Evolutionary conservation across 2,113 vertebrate species (phyloP), one percentile per base, ranked within the genome.

Genomic region (Patagioenas fasciata): DNA sequence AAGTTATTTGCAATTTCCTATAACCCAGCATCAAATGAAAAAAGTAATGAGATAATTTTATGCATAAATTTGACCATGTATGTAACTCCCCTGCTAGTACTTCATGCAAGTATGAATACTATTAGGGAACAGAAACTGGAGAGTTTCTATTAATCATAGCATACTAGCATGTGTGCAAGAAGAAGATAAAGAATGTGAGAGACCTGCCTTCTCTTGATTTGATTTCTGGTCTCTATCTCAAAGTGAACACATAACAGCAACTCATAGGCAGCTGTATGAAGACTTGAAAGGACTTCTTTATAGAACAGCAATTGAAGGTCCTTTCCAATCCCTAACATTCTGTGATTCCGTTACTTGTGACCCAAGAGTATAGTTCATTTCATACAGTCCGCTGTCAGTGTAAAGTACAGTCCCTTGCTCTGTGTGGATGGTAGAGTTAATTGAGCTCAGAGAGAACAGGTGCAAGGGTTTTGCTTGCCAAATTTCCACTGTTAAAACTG

Each of bases 151-250:
- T 89, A 83, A 89, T 94, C 54, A 40, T 70, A 62, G 36, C 11
- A 25, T 53, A 25, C 65, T 84, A 70, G 16, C 6, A 40, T 56
- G 48, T 60, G 69, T 95, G 64, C 72, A 84, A 80, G 42, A 54
- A 84, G 40, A 53, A 78, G 77, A 88, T 86, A 91, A 89, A 94
- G 66, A 74, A 16, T 62, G 28, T 32, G 28, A 83, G 56, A 89
- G 32, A 66, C 64, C n/a, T 71, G 61, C 8, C 25, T 89, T 78
- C 57, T 58, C 60, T 74, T 81, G 3, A n/a, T 91, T 91, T 89
- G 48, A 83, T 92, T 93, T 89, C 86, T 91, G 38, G 72, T 83
- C 77, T 69, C 60, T 67, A 54, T 87, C 78, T 79, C 84, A 85
- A 71, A 91, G 13, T 40, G 69, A 91, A 86, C 65, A 85, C 42